Base-by-base conservation (phyloP, 1,140 invertebrate species). In the Diploscapter pachys region DNA sequence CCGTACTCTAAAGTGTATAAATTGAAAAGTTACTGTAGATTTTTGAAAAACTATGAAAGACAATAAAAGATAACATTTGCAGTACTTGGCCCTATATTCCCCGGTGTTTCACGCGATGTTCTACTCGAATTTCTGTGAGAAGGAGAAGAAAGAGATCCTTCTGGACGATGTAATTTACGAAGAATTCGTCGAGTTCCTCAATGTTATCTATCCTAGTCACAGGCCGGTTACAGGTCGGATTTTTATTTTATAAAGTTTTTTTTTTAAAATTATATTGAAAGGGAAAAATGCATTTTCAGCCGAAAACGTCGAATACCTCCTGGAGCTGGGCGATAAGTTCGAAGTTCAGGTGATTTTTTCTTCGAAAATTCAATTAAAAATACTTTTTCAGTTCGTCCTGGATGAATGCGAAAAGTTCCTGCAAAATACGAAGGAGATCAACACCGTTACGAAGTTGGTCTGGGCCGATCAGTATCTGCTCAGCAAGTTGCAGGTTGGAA, bases 51-150 rank as follows among this genome's bases (percentile, higher is more conserved):
- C 50, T 59, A 61, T 5, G 4, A 9, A 5, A 5, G 55, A 31
- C 31, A 31, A 31, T 31, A 31, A 31, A 31, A 31, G 11, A 53
- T 49, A 48, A 51, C 49, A n/a, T 49, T 80, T 81, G 66, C 75
- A 82, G 78, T 82, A 82, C 55, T 70, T 82, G 48, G 78, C 82
- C 3, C 77, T 82, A 13, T 83, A 82, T 59, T 82, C 80, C 0
- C 81, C 81, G 2, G 81, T 82, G 49, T 83, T 82, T 53, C 50
- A 80, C 59, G 81, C 82, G 6, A 78, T 82, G 78, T 82, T 82
- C 73, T 83, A 74, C 59, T 69, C 69, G 3, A 71, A 73, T 5
- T 82, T 82, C 71, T 52, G 63, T 48, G 81, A 82, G 57, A 62
- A 77, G 31, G 72, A 80, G n/a, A 81, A 74, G 70, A 71, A 72